Base-by-base conservation (phyloP, 2,113 vertebrate genomes). In the Podarcis raffonei region DNA sequence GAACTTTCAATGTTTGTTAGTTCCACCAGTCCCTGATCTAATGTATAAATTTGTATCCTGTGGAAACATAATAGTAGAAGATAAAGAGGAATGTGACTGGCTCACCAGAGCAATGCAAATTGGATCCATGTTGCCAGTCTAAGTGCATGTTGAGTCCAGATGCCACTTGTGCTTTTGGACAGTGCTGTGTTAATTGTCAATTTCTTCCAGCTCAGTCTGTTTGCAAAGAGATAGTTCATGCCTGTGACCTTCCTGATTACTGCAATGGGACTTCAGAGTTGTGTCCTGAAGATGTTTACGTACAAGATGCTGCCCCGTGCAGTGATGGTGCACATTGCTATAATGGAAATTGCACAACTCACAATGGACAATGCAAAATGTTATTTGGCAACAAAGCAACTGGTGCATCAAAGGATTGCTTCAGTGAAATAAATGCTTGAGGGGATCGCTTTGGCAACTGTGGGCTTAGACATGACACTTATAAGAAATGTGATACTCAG, bases 161-260 rank as follows among this genome's bases (percentile, higher is more conserved):
- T 27, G 90, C 96, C 2, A 3, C 2, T 30, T 97, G 96, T 87
- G 92, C 94, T 1, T 94, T 86, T 90, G 96, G 95, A 74, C 85
- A 87, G 85, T 97, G 96, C 79, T 97, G 97, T 79, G 86, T 89
- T 85, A 13, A 90, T 8, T 97, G 96, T 57, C 39, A 42, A 92
- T 89, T 97, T 79, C 93, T 96, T 30, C 94, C 97, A 4, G 96
- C 97, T 2, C 98, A 98, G 16, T 92, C 93, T 0, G 27, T 97
- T 85, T 99, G 98, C 93, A 97, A 98, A 72, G 87, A 94, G 87
- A 93, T 92, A 2, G 92, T 42, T 6, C 96, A 96, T 2, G 85
- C 94, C 48, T 99, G 98, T 79, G 98, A 99, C 84, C 96, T 99
- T 37, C 93, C 97, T 0, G 98, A 99, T 87, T 98, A 97, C 91